These are phyloP conservation scores for Drosophila tripunctata DNA, from an alignment of 2,888 invertebrate genomes.

Conservation along the genomic window DNA sequence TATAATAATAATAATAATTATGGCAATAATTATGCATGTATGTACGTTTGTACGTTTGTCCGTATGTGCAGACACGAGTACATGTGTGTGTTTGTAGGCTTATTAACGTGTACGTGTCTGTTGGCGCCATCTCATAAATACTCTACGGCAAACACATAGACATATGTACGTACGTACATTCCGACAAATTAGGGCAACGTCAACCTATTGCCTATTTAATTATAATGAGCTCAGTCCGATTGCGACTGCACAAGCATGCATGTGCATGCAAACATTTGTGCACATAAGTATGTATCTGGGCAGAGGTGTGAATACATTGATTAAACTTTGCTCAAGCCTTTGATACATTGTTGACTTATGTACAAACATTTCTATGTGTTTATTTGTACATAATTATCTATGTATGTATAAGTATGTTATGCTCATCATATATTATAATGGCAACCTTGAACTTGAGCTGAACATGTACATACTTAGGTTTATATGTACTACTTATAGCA, in stretches of 20 bases:
- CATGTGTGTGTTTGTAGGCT: conserved; percentile 22
- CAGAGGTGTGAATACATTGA: not conserved
- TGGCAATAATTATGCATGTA: conserved; percentile 45
- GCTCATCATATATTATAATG: conserved; percentile 10
- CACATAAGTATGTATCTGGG: not conserved
- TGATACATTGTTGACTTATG: too few species aligned
- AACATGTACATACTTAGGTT: conserved; percentile 2
- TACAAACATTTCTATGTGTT: not conserved
- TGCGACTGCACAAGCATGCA: conserved; percentile 22
- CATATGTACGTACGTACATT: conserved; percentile 24
- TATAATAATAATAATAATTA: conserved; percentile 67
- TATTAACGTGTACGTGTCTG: conserved; percentile 24
- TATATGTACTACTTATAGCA: not conserved
- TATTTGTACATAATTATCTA: conserved; percentile 1
- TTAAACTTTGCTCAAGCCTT: too few species aligned
- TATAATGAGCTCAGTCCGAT: conserved; percentile 71
- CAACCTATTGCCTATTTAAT: conserved; percentile 72
- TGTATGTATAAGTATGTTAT: not conserved
- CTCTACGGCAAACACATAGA: conserved; percentile 32
- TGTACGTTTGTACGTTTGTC: not conserved
- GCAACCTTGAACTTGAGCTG: conserved; percentile 61
- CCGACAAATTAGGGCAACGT: conserved; percentile 68
- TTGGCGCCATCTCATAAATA: conserved; percentile 57
- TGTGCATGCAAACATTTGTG: conserved; percentile 1
- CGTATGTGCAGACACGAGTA: conserved; percentile 11